A percentile compares a stretch with the other conserved stretches of the same genome.
phyloP scores from a whole-genome alignment of 2,113 vertebrate genomes.

The Colinus virginianus region DNA sequence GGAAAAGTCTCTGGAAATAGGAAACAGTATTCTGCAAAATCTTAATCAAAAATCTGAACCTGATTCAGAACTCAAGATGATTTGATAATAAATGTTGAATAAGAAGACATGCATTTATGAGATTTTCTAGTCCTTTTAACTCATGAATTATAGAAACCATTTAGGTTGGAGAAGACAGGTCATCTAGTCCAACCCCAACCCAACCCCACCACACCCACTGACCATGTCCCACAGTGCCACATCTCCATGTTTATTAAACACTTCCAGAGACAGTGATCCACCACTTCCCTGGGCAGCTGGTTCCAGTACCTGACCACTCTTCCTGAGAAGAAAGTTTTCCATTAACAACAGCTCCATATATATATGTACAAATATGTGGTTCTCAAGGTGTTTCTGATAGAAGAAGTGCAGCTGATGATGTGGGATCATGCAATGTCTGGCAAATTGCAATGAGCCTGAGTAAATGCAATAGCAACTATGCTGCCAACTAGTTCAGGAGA shows the following conservation, averaged over 20 bases:
- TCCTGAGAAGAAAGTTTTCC: too few relatives aligned
- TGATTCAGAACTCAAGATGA: not conserved
- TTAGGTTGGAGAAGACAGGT: too few relatives aligned
- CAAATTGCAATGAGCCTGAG: not conserved
- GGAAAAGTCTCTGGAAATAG: not conserved
- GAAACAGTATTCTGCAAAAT: not conserved
- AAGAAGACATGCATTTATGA: not conserved
- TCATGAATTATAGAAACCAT: not conserved
- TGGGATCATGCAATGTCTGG: not conserved
- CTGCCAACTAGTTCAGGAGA: not conserved
- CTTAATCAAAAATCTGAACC: not conserved
- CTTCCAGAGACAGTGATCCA: too few relatives aligned
- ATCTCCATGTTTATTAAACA: too few relatives aligned
- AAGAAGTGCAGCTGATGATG: not conserved
- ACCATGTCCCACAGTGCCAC: too few relatives aligned
- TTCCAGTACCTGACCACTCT: too few relatives aligned
- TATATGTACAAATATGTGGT: not conserved
- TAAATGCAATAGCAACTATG: not conserved
- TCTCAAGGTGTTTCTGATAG: not conserved
- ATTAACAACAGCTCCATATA: not conserved
- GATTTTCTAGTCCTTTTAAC: not conserved
- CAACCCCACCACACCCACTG: too few relatives aligned
- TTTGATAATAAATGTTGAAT: not conserved
- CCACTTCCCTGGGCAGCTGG: too few relatives aligned
- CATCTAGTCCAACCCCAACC: too few relatives aligned